Evolutionary conservation across 2,888 invertebrate species (phyloP).

Genomic region (Melolontha melolontha): DNA sequence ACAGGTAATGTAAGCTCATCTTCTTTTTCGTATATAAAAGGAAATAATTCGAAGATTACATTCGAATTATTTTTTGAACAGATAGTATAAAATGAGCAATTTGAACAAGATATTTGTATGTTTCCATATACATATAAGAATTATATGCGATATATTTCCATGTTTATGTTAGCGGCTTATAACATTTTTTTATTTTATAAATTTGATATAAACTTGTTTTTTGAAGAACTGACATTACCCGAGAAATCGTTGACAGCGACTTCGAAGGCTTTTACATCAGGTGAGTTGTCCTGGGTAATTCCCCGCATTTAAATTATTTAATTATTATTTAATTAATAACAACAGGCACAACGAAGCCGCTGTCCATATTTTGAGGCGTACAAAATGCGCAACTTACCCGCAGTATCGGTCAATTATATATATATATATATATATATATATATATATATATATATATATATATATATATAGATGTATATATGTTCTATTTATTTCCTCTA

Average conservation of each 20-base stretch:
- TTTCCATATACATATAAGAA: constrained; percentile 9
- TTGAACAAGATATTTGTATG: not conserved
- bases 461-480: constrained; percentile 52
- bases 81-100: constrained; percentile 46
- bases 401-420: constrained; percentile 58
- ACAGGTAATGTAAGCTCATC: constrained; percentile 60
- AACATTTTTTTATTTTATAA: constrained; percentile 29
- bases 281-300: constrained; percentile 4
- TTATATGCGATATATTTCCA: constrained; percentile 20
- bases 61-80: too few species aligned
- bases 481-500: constrained; percentile 63
- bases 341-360: constrained; percentile 46
- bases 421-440: too few species aligned
- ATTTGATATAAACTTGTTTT: constrained; percentile 30
- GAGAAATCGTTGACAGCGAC: constrained; percentile 51
- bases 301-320: constrained; percentile 11
- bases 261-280: constrained; percentile 38
- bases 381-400: constrained; percentile 61
- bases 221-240: constrained; percentile 59
- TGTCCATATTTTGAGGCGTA: constrained; percentile 49
- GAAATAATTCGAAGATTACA: too few species aligned
- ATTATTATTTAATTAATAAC: constrained; percentile 35
- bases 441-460: too few species aligned
- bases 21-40: constrained; percentile 25
- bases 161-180: constrained; percentile 17